These are phyloP conservation scores for Caenorhabditis wallacei DNA, from an alignment of 2,888 invertebrate species.

Conservation along the genomic window DNA sequence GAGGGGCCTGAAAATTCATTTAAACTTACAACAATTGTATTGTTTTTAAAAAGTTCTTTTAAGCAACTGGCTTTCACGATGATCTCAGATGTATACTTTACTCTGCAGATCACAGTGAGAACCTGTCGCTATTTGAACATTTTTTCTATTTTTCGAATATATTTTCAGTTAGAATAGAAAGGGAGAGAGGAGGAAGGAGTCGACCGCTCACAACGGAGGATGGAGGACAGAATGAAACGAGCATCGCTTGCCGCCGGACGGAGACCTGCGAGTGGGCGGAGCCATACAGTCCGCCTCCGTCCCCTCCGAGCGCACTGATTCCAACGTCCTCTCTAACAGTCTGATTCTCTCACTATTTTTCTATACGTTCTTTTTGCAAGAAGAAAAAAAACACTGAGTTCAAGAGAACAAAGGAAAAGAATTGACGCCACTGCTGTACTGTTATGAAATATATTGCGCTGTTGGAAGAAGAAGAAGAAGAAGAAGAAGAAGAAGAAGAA, in stretches of 20 bases:
- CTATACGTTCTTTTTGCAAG: constrained; percentile 3
- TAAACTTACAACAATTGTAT: constrained; percentile 1
- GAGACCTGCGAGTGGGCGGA: constrained; percentile 49
- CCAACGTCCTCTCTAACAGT: constrained; percentile 24
- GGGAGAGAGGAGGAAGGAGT: constrained; percentile 13
- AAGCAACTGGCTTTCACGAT: constrained; percentile 79
- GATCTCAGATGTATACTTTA: constrained; percentile 74
- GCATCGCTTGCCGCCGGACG: constrained; percentile 45
- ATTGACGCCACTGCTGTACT: constrained; percentile 3
- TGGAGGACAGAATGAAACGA: constrained; percentile 54
- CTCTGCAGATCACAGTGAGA: constrained; percentile 78
- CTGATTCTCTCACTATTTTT: constrained; percentile 25
- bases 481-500: background rate
- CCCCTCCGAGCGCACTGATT: constrained; percentile 37
- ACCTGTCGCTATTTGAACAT: constrained; percentile 67
- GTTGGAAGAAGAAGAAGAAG: background rate
- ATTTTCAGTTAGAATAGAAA: background rate
- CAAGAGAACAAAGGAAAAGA: constrained; percentile 26
- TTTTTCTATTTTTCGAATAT: constrained; percentile 23
- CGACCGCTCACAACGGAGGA: constrained; percentile 38
- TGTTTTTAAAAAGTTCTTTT: constrained; percentile 16
- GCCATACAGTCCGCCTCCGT: constrained; percentile 64
- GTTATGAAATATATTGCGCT: background rate
- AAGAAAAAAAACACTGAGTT: constrained; percentile 28
- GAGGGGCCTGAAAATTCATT: constrained; percentile 37